Conservation (phyloP, 1,140 invertebrate species). For the Brachionus calyciflorus region DNA sequence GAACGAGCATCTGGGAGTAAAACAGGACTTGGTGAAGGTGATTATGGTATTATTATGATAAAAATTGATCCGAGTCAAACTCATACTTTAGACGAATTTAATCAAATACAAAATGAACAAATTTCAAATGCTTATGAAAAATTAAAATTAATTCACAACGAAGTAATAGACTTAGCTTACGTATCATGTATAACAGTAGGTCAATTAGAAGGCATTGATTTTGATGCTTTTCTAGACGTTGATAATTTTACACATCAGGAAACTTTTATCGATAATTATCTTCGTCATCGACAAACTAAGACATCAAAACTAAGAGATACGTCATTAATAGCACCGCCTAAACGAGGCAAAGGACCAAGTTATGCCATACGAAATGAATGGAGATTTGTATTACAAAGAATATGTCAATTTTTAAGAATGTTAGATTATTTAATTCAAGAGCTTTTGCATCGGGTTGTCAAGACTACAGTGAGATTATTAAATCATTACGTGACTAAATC, state of each 20-base stretch:
- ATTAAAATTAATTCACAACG: slow-evolving; percentile 52
- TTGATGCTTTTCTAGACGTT: slow-evolving; percentile 37
- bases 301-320: slow-evolving; percentile 4
- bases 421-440: slow-evolving; percentile 57
- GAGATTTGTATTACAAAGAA: slow-evolving; percentile 56
- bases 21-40: slow-evolving; percentile 51
- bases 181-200: slow-evolving; percentile 53
- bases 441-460: slow-evolving; percentile 55
- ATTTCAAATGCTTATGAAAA: slow-evolving; percentile 51
- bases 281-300: not conserved
- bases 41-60: slow-evolving; percentile 53
- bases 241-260: not conserved
- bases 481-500: slow-evolving; percentile 54
- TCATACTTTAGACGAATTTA: slow-evolving; percentile 55
- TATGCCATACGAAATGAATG: slow-evolving; percentile 59
- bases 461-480: slow-evolving; percentile 53
- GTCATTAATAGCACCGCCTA: not conserved
- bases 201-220: slow-evolving; percentile 45
- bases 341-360: slow-evolving; percentile 52
- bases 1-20: slow-evolving; percentile 54
- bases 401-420: slow-evolving; percentile 55
- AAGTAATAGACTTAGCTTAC: slow-evolving; percentile 57
- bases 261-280: slow-evolving; percentile 11
- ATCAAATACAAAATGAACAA: slow-evolving; percentile 51
- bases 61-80: slow-evolving; percentile 52